A percentile compares a stretch with the other conserved stretches of the same genome.
phyloP scores from a whole-genome alignment of 2,113 vertebrate species.

The Saguinus midas region DNA sequence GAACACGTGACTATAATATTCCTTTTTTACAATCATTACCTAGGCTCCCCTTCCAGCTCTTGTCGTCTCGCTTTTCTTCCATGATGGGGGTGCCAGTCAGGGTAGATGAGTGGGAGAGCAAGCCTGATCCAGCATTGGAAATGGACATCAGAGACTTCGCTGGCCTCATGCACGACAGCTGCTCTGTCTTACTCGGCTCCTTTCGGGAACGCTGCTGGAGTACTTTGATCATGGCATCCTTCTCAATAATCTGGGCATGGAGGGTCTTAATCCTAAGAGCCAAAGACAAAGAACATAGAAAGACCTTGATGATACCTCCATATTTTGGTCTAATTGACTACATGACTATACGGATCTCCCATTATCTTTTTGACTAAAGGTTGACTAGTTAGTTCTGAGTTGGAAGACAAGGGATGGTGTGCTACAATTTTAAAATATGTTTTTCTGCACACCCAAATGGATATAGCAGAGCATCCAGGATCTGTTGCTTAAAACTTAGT shows the following conservation, averaged over 20 bases:
- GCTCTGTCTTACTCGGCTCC: slow-evolving; percentile 92
- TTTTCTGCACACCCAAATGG: not conserved
- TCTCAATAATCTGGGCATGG: slow-evolving; percentile 99
- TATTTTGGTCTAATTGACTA: not conserved
- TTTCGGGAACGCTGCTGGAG: slow-evolving; percentile 98
- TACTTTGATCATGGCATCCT: slow-evolving; percentile 99
- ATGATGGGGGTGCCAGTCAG: slow-evolving; percentile 94
- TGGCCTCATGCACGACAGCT: slow-evolving; percentile 93
- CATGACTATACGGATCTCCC: not conserved
- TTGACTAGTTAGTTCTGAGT: not conserved
- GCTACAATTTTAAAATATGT: not conserved
- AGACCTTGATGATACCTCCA: not conserved
- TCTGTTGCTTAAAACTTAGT: not conserved
- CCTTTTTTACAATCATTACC: slow-evolving; percentile 82
- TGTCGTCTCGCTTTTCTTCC: slow-evolving; percentile 94
- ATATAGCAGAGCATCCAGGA: not conserved
- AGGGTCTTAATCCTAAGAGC: slow-evolving; percentile 95
- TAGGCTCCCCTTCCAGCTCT: slow-evolving; percentile 97
- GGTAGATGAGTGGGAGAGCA: slow-evolving; percentile 92
- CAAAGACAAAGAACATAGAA: slow-evolving; percentile 32
- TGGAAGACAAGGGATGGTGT: not conserved
- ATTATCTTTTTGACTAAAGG: not conserved
- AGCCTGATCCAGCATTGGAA: slow-evolving; percentile 91
- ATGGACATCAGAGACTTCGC: slow-evolving; percentile 99
- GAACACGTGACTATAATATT: not conserved